Evolutionary conservation across 2,797 vertebrate species (phyloP).

Genomic region (Gymnopithys bicolor): DNA sequence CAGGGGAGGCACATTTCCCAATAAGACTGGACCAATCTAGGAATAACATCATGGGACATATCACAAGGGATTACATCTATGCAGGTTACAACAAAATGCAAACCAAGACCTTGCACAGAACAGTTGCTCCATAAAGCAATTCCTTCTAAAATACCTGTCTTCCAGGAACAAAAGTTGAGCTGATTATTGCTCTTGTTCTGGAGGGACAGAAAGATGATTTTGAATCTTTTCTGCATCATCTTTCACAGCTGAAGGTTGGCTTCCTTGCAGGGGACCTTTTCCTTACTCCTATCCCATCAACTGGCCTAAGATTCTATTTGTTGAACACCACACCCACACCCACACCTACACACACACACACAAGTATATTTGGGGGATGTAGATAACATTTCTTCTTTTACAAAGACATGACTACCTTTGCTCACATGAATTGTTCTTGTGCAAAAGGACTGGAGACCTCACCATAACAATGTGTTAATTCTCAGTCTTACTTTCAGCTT

Average conservation of each 20-base stretch:
- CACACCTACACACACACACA: not conserved
- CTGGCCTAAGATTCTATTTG: not conserved
- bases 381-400: not conserved
- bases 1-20: not conserved
- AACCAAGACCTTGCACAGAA: not conserved
- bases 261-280: not conserved
- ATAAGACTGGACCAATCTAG: not conserved
- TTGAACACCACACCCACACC: not conserved
- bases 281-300: not conserved
- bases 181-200: not conserved
- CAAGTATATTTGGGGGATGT: not conserved
- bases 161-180: not conserved
- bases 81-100: not conserved
- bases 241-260: not conserved
- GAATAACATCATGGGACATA: not conserved
- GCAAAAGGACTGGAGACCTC: not conserved
- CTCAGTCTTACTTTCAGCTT: not conserved
- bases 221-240: not conserved
- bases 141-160: not conserved
- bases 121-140: not conserved
- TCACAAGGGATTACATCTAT: not conserved
- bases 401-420: not conserved
- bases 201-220: not conserved
- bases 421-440: not conserved
- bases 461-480: not conserved